phyloP scores from a whole-genome alignment of 1,140 invertebrate species.

The Parapsyche elsis region DNA sequence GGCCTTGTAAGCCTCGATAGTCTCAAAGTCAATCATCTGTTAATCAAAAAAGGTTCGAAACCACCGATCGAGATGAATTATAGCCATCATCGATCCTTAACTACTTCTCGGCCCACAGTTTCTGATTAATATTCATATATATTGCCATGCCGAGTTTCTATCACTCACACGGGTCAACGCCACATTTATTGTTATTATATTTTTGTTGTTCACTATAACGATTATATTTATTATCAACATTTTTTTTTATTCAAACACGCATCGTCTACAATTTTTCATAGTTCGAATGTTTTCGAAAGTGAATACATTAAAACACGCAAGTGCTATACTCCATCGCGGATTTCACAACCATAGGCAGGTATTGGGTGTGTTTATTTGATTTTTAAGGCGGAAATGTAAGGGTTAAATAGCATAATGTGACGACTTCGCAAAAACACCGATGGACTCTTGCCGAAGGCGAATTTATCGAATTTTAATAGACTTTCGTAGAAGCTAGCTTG shows the following conservation, averaged over 20 bases:
- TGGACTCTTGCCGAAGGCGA: too few species aligned
- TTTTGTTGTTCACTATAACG: conserved; percentile 15
- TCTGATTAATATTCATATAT: conserved; percentile 23
- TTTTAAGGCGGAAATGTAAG: too few species aligned
- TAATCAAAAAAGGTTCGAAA: conserved; percentile 23
- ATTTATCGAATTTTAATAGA: conserved; percentile 19
- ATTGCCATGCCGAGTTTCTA: conserved; percentile 10
- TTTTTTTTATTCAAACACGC: background rate
- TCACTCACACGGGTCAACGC: background rate
- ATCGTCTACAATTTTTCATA: background rate
- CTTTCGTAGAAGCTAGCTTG: background rate
- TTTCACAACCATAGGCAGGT: too few species aligned
- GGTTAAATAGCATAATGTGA: too few species aligned
- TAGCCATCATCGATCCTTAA: conserved; percentile 13
- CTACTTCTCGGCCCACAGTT: conserved; percentile 8
- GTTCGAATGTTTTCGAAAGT: background rate
- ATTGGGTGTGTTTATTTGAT: too few species aligned
- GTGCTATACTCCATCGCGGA: too few species aligned
- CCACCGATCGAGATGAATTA: conserved; percentile 24
- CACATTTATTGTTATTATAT: conserved; percentile 24
- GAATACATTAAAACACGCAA: too few species aligned
- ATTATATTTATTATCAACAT: conserved; percentile 19
- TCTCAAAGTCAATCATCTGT: background rate
- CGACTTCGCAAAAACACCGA: too few species aligned
- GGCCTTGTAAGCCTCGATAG: background rate